Percentiles rank a stretch among this genome's conserved stretches.
phyloP scores from a whole-genome alignment of 1,140 invertebrate species.

The Acyrthosiphon pisum region DNA sequence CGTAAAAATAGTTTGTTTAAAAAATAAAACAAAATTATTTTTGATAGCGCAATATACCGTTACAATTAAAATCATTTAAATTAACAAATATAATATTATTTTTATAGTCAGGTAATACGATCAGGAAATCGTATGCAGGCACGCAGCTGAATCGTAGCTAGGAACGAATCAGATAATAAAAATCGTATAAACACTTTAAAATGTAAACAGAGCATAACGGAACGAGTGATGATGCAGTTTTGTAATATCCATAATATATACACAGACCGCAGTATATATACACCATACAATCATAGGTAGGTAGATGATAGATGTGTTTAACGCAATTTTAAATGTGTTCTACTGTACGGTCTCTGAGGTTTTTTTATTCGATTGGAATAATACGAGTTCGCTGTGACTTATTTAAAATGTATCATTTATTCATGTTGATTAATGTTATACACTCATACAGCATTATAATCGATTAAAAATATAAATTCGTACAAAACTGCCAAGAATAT shows the following conservation, averaged over 20 bases:
- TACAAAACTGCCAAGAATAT: not conserved
- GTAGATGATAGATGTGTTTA: not conserved
- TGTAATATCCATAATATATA: not conserved
- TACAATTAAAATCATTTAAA: not conserved
- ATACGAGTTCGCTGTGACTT: not conserved
- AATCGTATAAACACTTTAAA: slow-evolving; percentile 2
- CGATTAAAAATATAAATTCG: slow-evolving; percentile 4
- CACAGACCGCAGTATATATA: not conserved
- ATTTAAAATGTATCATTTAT: slow-evolving; percentile 5
- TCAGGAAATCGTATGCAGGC: not conserved
- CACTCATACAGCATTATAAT: not conserved
- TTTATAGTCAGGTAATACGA: not conserved
- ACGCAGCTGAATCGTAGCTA: not conserved
- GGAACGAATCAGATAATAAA: slow-evolving; percentile 20
- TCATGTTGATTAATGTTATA: not conserved
- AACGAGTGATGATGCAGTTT: slow-evolving; percentile 34
- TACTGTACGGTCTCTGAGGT: not conserved
- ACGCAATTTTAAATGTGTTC: not conserved
- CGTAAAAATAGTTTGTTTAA: not conserved
- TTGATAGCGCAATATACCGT: not conserved
- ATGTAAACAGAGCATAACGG: slow-evolving; percentile 31
- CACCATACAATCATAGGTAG: not conserved
- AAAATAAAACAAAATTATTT: not conserved
- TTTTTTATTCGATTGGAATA: not conserved
- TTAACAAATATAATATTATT: not conserved